These are phyloP conservation scores for Anser cygnoides DNA, from an alignment of 2,113 vertebrate genomes.

Conservation along the genomic window DNA sequence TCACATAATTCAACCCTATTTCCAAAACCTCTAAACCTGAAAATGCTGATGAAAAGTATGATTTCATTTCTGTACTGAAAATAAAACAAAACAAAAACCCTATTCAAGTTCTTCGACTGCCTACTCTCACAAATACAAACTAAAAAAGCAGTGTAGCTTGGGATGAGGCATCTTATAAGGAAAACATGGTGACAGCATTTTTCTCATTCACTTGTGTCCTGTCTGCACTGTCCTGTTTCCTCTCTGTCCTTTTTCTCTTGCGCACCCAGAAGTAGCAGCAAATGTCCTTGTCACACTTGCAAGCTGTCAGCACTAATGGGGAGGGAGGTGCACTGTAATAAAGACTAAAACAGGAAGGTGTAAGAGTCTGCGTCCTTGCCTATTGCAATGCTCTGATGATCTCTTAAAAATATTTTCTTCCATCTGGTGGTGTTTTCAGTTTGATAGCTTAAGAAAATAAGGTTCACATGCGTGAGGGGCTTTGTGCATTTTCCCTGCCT, in stretches of 20 bases:
- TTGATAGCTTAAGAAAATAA: neutral
- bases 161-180: neutral
- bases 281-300: neutral
- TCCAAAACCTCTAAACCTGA: neutral
- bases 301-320: neutral
- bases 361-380: neutral
- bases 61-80: neutral
- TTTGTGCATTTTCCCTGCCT: neutral
- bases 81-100: neutral
- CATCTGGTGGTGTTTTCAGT: neutral
- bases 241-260: neutral
- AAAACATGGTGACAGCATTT: neutral
- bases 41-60: neutral
- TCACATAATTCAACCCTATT: neutral
- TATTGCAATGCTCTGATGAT: neutral
- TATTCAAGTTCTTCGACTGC: neutral
- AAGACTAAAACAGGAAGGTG: neutral
- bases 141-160: neutral
- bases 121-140: neutral
- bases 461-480: neutral
- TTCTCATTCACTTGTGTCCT: neutral
- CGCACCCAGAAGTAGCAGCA: neutral
- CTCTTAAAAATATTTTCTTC: neutral
- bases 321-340: neutral
- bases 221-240: neutral